Base-by-base conservation (phyloP, 2,888 invertebrate genomes). In the Caenorhabditis angaria region DNA sequence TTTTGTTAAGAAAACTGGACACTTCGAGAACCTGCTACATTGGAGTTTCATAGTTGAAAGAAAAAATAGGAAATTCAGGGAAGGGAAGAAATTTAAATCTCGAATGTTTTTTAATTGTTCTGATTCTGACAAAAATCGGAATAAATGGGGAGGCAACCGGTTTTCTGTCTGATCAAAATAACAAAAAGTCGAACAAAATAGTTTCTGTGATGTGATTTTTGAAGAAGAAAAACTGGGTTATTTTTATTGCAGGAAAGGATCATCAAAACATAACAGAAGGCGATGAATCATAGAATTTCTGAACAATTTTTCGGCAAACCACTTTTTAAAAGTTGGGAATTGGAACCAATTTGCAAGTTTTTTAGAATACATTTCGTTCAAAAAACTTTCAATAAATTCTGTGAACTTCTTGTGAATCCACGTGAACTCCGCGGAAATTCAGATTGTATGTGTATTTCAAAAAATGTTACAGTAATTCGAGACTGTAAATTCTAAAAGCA, bases 1-100 rank as follows among this genome's bases (percentile, higher is more conserved):
- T 14, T 20, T 18, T 20, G 18, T n/a, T 18, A 32, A 57, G 50
- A n/a, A 24, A 27, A 29, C 14, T 8, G 10, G 32, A 8, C 32
- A 41, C 18, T 41, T 41, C 18, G 6, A 12, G 3, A 41, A 41
- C 41, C 41, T 41, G 18, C 18, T 41, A 14, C 41, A 41, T 18
- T 41, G 10, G 18, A 41, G 18, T 18, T 14, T 41, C 41, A 41
- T 20, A 59, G n/a, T 14, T 28, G 18, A 18, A 20, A 27, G 47
- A 28, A 5, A 61, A 18, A 28, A 51, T 24, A 35, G 41, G 29
- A 22, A 8, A 61, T n/a, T 25, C 25, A 29, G 24, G 18, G 47
- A 56, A 51, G 22, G 51, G 50, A 50, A 50, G 22, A 50, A 50
- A 50, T 22, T 50, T 50, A 24, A 20, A 50, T 50, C 35, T 6